Conservation (phyloP, 2,888 invertebrate species). For the Sminthurinus aureus region DNA sequence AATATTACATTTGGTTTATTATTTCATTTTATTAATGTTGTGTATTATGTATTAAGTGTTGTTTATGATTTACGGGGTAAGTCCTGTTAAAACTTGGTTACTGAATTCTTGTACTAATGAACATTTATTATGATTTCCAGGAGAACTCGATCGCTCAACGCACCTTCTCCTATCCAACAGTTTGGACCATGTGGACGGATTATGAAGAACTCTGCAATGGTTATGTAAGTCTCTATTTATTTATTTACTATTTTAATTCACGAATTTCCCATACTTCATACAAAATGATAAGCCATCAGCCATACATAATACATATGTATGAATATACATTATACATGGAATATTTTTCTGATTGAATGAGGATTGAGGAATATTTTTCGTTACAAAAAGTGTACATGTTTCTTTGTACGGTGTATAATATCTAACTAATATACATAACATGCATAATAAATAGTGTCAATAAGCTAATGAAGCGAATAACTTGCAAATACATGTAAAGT, state of each 20-base stretch:
- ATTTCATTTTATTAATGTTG: neutral
- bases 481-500: too few relatives aligned
- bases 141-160: slow-evolving; percentile 93
- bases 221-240: slow-evolving; percentile 79
- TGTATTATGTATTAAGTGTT: neutral
- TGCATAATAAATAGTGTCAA: too few relatives aligned
- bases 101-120: slow-evolving; percentile 7
- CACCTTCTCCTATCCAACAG: slow-evolving; percentile 94
- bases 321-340: too few relatives aligned
- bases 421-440: too few relatives aligned
- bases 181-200: slow-evolving; percentile 98
- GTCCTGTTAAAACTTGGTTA: neutral
- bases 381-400: too few relatives aligned
- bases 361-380: too few relatives aligned
- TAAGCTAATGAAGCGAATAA: too few relatives aligned
- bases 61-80: neutral
- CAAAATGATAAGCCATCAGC: too few relatives aligned
- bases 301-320: too few relatives aligned
- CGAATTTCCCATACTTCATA: too few relatives aligned
- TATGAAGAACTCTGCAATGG: slow-evolving; percentile 89
- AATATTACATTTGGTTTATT: neutral
- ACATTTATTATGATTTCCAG: slow-evolving; percentile 68
- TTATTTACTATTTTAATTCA: neutral
- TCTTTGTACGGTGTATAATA: too few relatives aligned
- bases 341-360: too few relatives aligned